phyloP scores from a whole-genome alignment of 2,113 vertebrate genomes.

The Diadophis punctatus region DNA sequence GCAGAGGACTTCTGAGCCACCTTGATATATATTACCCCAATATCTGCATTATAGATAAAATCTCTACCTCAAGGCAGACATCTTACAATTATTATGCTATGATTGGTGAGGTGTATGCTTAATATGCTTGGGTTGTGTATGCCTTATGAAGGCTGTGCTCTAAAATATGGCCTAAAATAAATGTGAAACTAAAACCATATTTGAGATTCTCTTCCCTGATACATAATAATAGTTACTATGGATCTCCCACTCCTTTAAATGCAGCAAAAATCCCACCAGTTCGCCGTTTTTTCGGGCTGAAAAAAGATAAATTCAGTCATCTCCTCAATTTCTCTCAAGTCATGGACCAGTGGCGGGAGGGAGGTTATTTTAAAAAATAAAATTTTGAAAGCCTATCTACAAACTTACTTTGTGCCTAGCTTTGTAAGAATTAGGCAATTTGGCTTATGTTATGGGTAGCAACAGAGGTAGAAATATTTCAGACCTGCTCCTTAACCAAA shows the following conservation, averaged over 20 bases:
- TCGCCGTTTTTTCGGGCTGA: neutral
- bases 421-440: neutral
- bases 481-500: constrained; percentile 20
- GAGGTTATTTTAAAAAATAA: neutral
- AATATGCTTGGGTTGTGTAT: neutral
- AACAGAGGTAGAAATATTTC: constrained; percentile 4
- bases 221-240: constrained; percentile 20
- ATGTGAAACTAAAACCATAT: neutral
- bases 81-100: neutral
- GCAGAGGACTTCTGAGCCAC: neutral
- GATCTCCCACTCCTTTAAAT: neutral
- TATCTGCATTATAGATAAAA: neutral
- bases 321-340: neutral
- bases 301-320: neutral
- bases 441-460: neutral
- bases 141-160: neutral
- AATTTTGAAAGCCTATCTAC: neutral
- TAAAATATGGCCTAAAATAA: neutral
- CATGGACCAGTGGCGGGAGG: neutral
- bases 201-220: neutral
- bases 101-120: neutral
- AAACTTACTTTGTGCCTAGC: neutral
- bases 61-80: neutral
- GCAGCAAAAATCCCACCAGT: no score
- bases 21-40: neutral